Evolutionary conservation across 2,888 invertebrate species (phyloP).

Genomic region (Hecatera dysodea): DNA sequence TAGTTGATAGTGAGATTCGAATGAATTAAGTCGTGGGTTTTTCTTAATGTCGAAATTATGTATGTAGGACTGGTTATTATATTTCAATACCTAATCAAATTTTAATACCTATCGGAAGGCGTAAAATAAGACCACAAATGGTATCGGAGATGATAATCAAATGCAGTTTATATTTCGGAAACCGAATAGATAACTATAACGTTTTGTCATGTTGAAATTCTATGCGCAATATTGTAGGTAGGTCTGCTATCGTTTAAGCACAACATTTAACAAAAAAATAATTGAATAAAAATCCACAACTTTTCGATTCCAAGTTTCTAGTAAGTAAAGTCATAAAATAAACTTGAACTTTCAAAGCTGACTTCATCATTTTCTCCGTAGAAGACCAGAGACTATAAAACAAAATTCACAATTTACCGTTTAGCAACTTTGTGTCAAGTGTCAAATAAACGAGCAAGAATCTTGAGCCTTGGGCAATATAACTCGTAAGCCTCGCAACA

Average conservation of each 20-base stretch:
- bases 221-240: too few species aligned
- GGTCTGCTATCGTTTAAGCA: too few species aligned
- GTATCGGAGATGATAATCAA: background rate
- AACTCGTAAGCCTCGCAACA: slow-evolving; percentile 27
- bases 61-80: slow-evolving; percentile 21
- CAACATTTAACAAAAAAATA: too few species aligned
- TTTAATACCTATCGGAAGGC: slow-evolving; percentile 29
- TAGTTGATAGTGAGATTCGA: background rate
- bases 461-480: slow-evolving; percentile 5
- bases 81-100: slow-evolving; percentile 34
- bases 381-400: slow-evolving; percentile 1
- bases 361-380: slow-evolving; percentile 8
- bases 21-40: background rate
- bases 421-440: slow-evolving; percentile 2
- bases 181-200: background rate
- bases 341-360: slow-evolving; percentile 5
- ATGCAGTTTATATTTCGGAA: background rate
- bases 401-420: slow-evolving; percentile 11
- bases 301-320: slow-evolving; percentile 9
- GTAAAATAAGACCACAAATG: slow-evolving; percentile 15
- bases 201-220: slow-evolving; percentile 7
- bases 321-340: background rate
- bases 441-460: slow-evolving; percentile 33
- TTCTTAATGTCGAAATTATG: slow-evolving; percentile 18
- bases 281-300: background rate